Base-by-base conservation (phyloP, 1,140 invertebrate genomes). In the Caenorhabditis briggsae region DNA sequence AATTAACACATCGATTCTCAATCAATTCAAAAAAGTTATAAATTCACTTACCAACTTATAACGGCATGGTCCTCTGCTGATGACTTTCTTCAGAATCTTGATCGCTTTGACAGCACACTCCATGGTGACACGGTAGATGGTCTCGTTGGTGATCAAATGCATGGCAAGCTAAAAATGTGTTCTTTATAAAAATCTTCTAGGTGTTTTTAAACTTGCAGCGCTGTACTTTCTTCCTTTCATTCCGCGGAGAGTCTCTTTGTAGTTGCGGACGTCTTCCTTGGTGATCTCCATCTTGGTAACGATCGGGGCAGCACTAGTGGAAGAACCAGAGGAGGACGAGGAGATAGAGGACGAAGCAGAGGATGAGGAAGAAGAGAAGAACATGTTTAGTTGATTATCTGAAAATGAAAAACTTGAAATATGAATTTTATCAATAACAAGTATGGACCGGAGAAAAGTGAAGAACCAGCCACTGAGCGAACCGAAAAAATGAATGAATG, bases 191-290 rank as follows among this genome's bases (percentile, higher is more conserved):
- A 70, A 6, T n/a, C 5, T 1, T 11, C 14, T 25, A n/a, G n/a
- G 14, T 59, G n/a, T 20, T 59, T 33, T 33, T 25, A 0, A 6
- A 18, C 64, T 70, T 46, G 23, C 46, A 14, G 70, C 70, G 50
- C 50, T 50, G 46, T 53, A 23, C 41, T 23, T 78, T 2, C n/a
- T n/a, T 25, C 70, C 70, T 53, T 78, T 50, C 70, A 78, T 78
- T 0, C 9, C 23, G 5, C 2, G 9, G 5, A 78, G 46, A 2
- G 46, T 50, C 1, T 23, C n/a, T 12, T 78, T 78, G 70, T 43
- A 78, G 9, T 78, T 50, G 5, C 70, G 70, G n/a, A 78, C 23
- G 20, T 78, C 70, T 14, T 78, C 70, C 2, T 18, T 20, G 12
- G 70, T 50, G 70, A 78, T 78, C 2, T 14, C 5, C 70, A 53